phyloP scores from a whole-genome alignment of 2,797 vertebrate species.

The Tamandua tetradactyla region DNA sequence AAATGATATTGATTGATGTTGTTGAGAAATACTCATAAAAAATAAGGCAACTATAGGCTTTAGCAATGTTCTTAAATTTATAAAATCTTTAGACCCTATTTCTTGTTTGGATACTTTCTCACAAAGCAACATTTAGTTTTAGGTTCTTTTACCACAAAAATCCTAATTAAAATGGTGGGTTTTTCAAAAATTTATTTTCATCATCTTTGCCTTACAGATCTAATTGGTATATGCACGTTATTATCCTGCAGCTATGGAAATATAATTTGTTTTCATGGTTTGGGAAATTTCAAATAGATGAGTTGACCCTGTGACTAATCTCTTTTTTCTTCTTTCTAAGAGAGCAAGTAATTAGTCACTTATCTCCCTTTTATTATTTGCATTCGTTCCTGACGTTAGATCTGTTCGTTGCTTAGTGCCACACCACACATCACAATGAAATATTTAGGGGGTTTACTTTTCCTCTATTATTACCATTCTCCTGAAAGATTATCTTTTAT shows the following conservation, averaged over 20 bases:
- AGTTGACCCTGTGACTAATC: background rate
- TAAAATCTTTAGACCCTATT: background rate
- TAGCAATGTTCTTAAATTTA: background rate
- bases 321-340: background rate
- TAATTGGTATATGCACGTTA: background rate
- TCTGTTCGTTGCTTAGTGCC: background rate
- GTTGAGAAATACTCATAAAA: background rate
- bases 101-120: background rate
- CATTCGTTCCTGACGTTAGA: background rate
- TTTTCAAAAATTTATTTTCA: background rate
- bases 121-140: conserved; percentile 12
- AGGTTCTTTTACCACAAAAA: background rate
- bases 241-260: background rate
- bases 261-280: conserved; percentile 11
- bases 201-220: background rate
- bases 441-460: background rate
- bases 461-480: background rate
- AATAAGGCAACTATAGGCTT: background rate
- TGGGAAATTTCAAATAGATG: background rate
- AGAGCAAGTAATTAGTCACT: background rate
- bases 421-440: background rate
- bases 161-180: conserved; percentile 48
- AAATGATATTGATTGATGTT: background rate
- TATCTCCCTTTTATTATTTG: conserved; percentile 38
- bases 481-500: background rate